Base-by-base conservation (phyloP, 2,888 invertebrate species). In the Mesoligia furuncula region DNA sequence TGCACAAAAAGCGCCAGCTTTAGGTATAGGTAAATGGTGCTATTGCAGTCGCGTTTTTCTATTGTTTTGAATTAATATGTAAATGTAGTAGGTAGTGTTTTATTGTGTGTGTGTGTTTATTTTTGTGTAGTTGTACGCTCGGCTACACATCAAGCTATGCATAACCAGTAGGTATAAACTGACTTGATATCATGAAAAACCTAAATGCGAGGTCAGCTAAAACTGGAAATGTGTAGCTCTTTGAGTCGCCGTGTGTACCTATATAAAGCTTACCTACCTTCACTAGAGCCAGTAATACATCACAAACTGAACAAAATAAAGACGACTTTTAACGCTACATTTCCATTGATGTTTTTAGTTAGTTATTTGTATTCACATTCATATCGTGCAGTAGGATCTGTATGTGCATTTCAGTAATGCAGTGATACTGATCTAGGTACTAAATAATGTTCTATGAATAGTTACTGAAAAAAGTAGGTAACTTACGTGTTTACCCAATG, bases 351-450 rank as follows among this genome's bases (percentile, higher is more conserved):
- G 13, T 81, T 59, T 42, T 75, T 48, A 67, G 75, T 62, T 54
- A 62, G 42, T 59, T 62, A 68, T 59, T 48, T 59, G 13, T 48
- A 45, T 31, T 79, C 27, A 59, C 54, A 36, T 6, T 45, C 13
- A 36, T 69, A 79, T 84, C 73, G 6, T 36, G 39, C 3, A 27
- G 57, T 31, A 6, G 2, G 15, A 77, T 69, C 68, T 57, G 20
- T 54, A 2, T 42, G 45, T 42, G 62, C 36, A 84, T 62, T 80
- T 45, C 36, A 66, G 51, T 75, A 59, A 66, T 51, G 48, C 24
- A 36, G 9, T 64, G 80, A 84, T 73, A 61, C 17, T 5, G 20
- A 82, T 82, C 81, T 59, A n/a, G n/a, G n/a, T n/a, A 36, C 31
- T 68, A 7, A 39, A 69, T 62, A 62, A 57, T 79, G n/a, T 15